These are phyloP conservation scores for Anhinga anhinga DNA, from an alignment of 2,113 vertebrate genomes.

Conservation along the genomic window DNA sequence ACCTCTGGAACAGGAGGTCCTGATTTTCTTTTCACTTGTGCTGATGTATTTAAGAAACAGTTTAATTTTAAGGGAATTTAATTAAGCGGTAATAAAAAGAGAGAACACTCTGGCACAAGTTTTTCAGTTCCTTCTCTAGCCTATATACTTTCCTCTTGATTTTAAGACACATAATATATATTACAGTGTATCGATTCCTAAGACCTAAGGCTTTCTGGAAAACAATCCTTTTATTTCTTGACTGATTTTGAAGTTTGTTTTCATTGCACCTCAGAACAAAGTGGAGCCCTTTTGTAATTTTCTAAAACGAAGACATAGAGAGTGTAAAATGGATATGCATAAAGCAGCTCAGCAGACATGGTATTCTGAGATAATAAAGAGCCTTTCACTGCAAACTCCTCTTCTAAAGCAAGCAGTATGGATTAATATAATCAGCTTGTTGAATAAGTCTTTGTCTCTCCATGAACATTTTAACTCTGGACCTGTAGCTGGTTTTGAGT, in stretches of 20 bases:
- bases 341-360: not conserved
- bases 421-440: not conserved
- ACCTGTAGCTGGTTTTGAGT: not conserved
- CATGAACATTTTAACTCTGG: not conserved
- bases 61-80: not conserved
- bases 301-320: not conserved
- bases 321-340: not conserved
- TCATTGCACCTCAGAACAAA: not conserved
- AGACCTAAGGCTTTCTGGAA: not conserved
- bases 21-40: not conserved
- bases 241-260: not conserved
- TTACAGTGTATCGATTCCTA: not conserved
- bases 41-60: not conserved
- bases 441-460: not conserved
- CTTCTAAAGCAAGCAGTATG: not conserved
- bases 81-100: not conserved
- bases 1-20: not conserved
- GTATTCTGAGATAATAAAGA: not conserved
- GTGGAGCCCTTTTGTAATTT: not conserved
- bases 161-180: not conserved
- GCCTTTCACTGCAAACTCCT: not conserved
- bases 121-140: not conserved
- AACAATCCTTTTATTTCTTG: not conserved
- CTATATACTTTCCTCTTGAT: not conserved
- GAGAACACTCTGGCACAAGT: not conserved